A percentile compares a stretch with the other conserved stretches of the same genome.
Conservation (phyloP, 2,113 vertebrate species). For the Tylochromis polylepis region DNA sequence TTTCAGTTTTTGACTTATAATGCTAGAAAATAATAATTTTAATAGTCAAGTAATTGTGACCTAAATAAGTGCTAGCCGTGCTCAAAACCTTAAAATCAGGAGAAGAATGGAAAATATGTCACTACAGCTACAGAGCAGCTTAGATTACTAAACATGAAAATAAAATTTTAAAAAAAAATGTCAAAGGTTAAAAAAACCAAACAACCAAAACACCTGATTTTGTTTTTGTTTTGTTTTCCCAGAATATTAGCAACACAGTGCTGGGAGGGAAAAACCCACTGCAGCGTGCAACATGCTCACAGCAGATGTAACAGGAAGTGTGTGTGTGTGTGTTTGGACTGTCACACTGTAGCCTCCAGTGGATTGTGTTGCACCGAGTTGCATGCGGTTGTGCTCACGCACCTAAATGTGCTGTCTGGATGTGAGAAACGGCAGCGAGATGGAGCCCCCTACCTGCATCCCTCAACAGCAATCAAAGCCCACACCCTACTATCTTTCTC, state of each 20-base stretch:
- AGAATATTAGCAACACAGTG: background rate
- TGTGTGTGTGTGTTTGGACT: background rate
- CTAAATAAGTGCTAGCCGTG: background rate
- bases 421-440: background rate
- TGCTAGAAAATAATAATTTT: no score
- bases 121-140: background rate
- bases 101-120: no score
- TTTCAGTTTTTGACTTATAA: background rate
- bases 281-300: background rate
- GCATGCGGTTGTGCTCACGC: background rate
- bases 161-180: background rate
- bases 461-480: constrained; percentile 13
- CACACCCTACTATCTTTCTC: constrained; percentile 8
- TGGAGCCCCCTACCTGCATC: background rate
- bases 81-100: background rate
- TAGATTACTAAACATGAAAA: background rate
- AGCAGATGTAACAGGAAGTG: background rate
- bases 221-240: no score
- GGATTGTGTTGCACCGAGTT: background rate
- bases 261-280: background rate
- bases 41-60: background rate
- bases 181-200: background rate
- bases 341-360: background rate
- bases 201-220: background rate
- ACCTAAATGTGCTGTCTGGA: background rate